A percentile compares a stretch with the other conserved stretches of the same genome.
Conservation (phyloP, 2,797 vertebrate species). For the Lacerta viridis region DNA sequence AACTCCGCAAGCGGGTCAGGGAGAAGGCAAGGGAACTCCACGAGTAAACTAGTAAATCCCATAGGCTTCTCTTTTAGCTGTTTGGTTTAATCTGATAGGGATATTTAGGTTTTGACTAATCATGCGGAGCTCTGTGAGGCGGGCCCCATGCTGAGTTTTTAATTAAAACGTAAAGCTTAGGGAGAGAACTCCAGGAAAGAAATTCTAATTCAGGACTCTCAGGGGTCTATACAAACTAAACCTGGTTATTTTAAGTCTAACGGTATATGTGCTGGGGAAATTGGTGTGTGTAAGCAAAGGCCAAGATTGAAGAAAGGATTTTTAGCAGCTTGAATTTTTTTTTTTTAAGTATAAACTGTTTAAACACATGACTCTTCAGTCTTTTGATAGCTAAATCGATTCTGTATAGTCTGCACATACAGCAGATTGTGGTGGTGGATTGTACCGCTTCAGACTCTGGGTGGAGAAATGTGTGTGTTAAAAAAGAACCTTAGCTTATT, state of each 20-base stretch:
- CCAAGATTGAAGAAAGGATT: background rate
- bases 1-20: background rate
- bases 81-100: background rate
- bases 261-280: background rate
- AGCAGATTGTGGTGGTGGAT: no score
- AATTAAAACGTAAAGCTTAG: constrained; percentile 34
- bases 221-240: background rate
- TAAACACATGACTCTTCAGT: background rate
- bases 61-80: constrained; percentile 6
- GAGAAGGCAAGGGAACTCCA: background rate
- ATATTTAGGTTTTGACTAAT: constrained; percentile 25
- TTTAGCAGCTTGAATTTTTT: background rate
- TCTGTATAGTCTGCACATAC: no score
- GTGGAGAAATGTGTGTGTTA: background rate
- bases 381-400: background rate
- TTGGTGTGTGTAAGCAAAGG: background rate
- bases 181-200: constrained; percentile 11
- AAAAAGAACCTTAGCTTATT: no score
- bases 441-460: no score
- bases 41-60: constrained; percentile 2
- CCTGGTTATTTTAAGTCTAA: constrained; percentile 6
- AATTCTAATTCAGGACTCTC: background rate
- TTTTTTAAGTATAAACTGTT: no score
- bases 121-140: constrained; percentile 2
- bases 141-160: constrained; percentile 25